Evolutionary conservation across 2,113 vertebrate genomes (phyloP).

Genomic region (Xiphorhynchus elegans): DNA sequence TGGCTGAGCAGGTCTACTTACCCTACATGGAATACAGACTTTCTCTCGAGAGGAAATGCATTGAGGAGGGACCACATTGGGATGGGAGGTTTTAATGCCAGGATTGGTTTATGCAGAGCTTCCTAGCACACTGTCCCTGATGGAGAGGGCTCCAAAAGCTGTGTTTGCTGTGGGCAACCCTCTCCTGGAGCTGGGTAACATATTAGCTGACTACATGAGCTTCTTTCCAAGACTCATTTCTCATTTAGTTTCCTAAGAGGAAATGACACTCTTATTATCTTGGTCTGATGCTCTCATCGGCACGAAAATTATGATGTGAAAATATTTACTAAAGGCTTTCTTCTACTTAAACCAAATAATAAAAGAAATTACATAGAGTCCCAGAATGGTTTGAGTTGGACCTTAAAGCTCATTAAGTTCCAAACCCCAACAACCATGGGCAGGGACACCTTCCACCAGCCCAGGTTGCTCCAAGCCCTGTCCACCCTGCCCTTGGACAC

Average conservation of each 20-base stretch:
- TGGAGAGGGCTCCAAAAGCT: neutral
- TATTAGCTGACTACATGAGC: neutral
- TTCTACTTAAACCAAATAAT: neutral
- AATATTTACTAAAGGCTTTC: neutral
- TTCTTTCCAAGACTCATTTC: neutral
- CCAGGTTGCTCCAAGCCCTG: rapidly evolving
- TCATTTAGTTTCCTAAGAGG: neutral
- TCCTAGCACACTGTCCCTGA: neutral
- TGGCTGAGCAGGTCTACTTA: neutral
- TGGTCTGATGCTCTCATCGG: neutral
- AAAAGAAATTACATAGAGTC: neutral
- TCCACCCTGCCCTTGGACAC: neutral
- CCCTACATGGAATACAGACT: neutral
- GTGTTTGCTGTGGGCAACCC: rapidly evolving
- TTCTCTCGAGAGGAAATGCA: neutral
- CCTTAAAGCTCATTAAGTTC: rapidly evolving
- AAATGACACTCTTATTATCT: neutral
- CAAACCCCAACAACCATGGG: rapidly evolving
- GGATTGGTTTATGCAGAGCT: neutral
- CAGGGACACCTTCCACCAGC: neutral
- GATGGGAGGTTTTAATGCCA: neutral
- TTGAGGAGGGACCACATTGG: rapidly evolving
- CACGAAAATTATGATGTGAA: neutral
- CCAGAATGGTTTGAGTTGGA: neutral
- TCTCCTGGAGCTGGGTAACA: neutral